These are phyloP conservation scores for Ambastaia sidthimunki DNA, from an alignment of 2,797 vertebrate species.

Conservation along the genomic window DNA sequence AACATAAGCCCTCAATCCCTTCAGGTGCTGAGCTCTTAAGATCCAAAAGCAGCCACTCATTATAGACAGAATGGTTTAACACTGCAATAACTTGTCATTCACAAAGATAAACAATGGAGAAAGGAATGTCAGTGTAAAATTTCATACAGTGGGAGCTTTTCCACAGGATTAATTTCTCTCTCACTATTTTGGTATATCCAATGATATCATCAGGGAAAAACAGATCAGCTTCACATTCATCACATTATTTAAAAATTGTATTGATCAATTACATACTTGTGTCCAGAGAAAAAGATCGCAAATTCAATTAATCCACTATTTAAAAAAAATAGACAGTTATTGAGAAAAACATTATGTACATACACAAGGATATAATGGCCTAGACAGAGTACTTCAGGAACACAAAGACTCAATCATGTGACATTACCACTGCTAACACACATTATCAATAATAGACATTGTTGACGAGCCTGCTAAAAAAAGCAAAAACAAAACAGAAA, in stretches of 20 bases:
- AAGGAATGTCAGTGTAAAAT: constrained; percentile 45
- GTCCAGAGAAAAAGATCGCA: constrained; percentile 78
- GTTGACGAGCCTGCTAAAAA: constrained; percentile 23
- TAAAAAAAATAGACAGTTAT: constrained; percentile 57
- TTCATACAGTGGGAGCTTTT: constrained; percentile 25
- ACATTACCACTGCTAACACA: constrained; percentile 56
- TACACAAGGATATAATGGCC: constrained; percentile 72
- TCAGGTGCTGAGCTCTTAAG: neutral
- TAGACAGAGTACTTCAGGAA: constrained; percentile 69
- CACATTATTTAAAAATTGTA: constrained; percentile 78
- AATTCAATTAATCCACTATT: constrained; percentile 73
- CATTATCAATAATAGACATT: constrained; percentile 6
- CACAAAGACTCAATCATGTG: constrained; percentile 66
- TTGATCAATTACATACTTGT: constrained; percentile 81
- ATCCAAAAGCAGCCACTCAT: neutral
- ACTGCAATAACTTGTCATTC: neutral
- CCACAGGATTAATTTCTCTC: neutral
- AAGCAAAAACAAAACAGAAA: constrained; percentile 15
- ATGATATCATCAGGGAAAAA: constrained; percentile 36
- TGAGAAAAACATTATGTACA: constrained; percentile 79
- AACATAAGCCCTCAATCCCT: neutral
- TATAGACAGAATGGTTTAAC: neutral
- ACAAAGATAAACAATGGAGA: constrained; percentile 28
- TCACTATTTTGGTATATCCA: neutral
- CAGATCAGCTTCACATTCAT: constrained; percentile 51